Base-by-base conservation (phyloP, 1,140 invertebrate species). In the Scaptomyza pallida region DNA sequence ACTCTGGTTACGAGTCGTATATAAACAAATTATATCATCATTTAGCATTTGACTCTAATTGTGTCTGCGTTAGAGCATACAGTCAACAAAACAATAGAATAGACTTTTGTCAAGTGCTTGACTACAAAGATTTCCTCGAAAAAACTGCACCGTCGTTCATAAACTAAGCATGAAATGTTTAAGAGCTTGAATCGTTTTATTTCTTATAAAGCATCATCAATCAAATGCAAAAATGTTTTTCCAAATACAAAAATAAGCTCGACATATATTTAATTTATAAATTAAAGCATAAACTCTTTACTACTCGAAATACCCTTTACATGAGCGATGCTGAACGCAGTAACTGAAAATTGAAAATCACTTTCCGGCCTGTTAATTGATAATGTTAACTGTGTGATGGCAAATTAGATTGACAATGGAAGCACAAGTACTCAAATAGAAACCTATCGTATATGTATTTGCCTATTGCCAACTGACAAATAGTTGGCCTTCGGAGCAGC, bases 341-440 rank as follows among this genome's bases (percentile, higher is more conserved):
- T 6, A 51, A 30, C 51, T 30, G 21, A 52, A 65, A 48, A 79
- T 85, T 67, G 65, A 30, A 71, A 59, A 56, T 72, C 59, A 75
- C 51, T 70, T 71, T 76, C 19, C 69, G 51, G 13, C 26, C 62
- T 67, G 82, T 60, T 86, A 86, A 86, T 86, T 86, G 83, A 81
- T 89, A 76, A 89, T 86, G 82, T 86, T 62, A 70, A 76, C 72
- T 56, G 60, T 55, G 65, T 26, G 47, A 55, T 70, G 48, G 65
- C 65, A 74, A 77, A 77, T 77, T 64, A 59, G 63, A 81, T 71
- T 71, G 57, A 55, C 75, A 80, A 76, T 77, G 65, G 80, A 57
- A 55, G 56, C 61, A 67, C 68, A 67, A 67, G 63, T 67, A 48
- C 54, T 67, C 69, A 67, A 67, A 72, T 30, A 67, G 52, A 56